Conservation (phyloP, 92 coral and sea anemone species). For the Zoanthus solanderi region DNA sequence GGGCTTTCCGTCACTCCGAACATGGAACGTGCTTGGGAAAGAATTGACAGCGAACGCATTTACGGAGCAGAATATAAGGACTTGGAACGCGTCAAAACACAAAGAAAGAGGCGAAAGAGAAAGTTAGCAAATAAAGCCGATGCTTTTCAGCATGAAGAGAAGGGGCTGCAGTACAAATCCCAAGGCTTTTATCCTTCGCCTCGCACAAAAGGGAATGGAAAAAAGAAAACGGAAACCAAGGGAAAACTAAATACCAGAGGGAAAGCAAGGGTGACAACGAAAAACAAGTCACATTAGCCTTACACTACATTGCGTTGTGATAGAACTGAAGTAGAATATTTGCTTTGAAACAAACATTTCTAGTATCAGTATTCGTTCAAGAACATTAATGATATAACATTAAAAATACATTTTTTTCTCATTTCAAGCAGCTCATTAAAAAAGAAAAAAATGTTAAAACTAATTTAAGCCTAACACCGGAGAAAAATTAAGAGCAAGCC, state of each 20-base stretch:
- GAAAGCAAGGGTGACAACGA: not conserved
- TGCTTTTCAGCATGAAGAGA: not conserved
- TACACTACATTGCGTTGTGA: not conserved
- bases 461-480: not conserved
- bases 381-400: not conserved
- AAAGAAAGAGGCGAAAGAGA: not conserved
- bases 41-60: conserved; percentile 38
- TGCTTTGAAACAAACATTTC: not conserved
- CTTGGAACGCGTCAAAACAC: not conserved
- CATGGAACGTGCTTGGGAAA: conserved; percentile 43
- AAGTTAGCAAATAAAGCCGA: not conserved
- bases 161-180: not conserved
- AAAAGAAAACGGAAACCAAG: not conserved
- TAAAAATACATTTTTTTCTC: not conserved
- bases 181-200: not conserved
- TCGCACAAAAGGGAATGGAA: not conserved
- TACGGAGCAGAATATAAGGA: conserved; percentile 44
- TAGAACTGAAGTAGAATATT: not conserved
- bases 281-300: not conserved
- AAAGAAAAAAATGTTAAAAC: not conserved
- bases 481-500: too few species aligned
- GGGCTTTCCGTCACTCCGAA: conserved; percentile 31
- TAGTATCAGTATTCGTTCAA: not conserved
- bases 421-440: not conserved
- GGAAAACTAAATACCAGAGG: not conserved